Conservation (phyloP, 2,113 vertebrate species). For the Procavia capensis region DNA sequence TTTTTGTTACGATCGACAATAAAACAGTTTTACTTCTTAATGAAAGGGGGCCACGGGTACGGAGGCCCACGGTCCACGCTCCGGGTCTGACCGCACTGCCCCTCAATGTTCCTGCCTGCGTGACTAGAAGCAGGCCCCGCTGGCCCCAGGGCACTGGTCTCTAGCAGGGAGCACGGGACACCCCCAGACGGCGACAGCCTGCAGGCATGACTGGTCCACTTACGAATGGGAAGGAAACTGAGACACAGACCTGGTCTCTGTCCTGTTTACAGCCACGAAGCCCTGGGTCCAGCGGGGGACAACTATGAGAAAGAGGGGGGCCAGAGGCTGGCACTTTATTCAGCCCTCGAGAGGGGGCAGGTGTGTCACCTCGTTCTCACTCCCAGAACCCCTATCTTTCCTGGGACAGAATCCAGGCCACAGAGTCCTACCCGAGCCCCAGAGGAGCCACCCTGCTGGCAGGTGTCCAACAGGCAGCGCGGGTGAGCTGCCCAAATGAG, state of each 20-base stretch:
- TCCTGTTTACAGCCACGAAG: background rate
- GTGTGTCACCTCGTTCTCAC: too few species aligned
- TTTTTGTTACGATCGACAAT: background rate
- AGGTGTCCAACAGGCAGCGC: background rate
- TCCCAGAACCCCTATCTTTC: too few species aligned
- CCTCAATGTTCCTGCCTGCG: background rate
- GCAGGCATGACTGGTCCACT: too few species aligned
- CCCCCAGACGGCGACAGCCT: background rate
- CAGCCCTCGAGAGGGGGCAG: too few species aligned
- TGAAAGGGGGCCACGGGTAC: too few species aligned
- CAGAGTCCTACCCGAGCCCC: too few species aligned
- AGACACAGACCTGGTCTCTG: too few species aligned
- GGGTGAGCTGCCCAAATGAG: background rate
- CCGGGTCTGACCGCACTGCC: background rate
- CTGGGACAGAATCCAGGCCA: too few species aligned
- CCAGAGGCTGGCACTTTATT: too few species aligned
- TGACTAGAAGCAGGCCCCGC: fast-evolving
- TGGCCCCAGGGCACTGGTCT: fast-evolving
- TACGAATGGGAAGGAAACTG: too few species aligned
- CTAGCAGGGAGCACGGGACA: background rate
- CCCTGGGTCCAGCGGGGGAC: background rate
- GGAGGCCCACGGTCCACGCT: background rate
- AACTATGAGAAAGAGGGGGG: too few species aligned
- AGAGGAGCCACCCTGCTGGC: too few species aligned
- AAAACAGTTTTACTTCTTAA: background rate